A percentile compares a stretch with the other conserved stretches of the same genome.
These are phyloP conservation scores for Gallinago undulata DNA, from an alignment of 2,113 vertebrate genomes.

Conservation along the genomic window DNA sequence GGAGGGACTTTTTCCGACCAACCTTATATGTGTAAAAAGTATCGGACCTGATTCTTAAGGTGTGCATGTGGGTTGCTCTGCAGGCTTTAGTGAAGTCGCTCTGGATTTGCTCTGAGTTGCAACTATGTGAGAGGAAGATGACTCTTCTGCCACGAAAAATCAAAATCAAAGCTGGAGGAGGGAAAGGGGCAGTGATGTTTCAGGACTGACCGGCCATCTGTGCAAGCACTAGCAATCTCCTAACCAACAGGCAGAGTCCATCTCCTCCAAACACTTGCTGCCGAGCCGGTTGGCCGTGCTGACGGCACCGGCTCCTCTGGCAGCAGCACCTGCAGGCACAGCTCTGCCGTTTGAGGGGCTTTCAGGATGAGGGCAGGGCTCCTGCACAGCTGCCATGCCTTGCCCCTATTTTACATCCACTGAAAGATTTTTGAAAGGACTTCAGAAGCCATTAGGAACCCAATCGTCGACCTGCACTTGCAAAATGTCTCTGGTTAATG, in stretches of 20 bases:
- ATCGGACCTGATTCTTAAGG: background rate
- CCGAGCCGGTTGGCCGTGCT: background rate
- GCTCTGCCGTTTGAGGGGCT: background rate
- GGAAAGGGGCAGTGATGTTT: background rate
- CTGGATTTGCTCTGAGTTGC: background rate
- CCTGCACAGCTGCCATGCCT: background rate
- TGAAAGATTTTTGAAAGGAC: slow-evolving; percentile 54
- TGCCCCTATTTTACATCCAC: slow-evolving; percentile 26
- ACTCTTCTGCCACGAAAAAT: background rate
- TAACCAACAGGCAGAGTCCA: background rate
- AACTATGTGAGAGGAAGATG: background rate
- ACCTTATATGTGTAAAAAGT: fast-evolving
- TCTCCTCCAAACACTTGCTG: background rate
- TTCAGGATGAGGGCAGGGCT: background rate
- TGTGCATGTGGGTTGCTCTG: background rate
- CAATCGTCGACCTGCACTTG: slow-evolving; percentile 55
- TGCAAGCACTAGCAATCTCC: background rate
- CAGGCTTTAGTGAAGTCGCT: background rate
- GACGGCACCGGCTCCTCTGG: background rate
- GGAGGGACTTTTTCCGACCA: background rate
- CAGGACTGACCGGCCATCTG: fast-evolving
- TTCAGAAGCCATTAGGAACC: slow-evolving; percentile 52
- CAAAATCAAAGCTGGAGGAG: background rate
- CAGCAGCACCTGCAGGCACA: background rate
- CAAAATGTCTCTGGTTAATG: slow-evolving; percentile 69